Conservation (phyloP, 2,797 vertebrate genomes). For the Orientallactaga sibirica region DNA sequence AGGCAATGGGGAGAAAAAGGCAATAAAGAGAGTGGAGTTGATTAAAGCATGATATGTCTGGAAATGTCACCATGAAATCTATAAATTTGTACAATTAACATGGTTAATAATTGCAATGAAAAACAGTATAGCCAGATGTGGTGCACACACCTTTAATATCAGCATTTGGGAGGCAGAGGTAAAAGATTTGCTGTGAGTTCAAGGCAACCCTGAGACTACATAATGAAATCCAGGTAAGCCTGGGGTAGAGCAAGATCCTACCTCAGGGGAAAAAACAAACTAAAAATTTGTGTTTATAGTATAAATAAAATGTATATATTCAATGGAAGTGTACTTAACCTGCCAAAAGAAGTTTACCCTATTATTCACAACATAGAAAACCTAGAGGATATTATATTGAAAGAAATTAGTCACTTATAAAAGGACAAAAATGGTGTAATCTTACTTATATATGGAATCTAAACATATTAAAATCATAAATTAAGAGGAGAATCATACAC, state of each 20-base stretch:
- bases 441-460: neutral
- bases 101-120: neutral
- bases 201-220: too few relatives aligned
- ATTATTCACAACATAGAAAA: neutral
- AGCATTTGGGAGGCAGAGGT: too few relatives aligned
- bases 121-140: too few relatives aligned
- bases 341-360: neutral
- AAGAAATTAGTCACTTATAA: neutral
- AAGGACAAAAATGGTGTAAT: neutral
- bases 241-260: too few relatives aligned
- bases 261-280: too few relatives aligned
- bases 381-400: neutral
- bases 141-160: too few relatives aligned
- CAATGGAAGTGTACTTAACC: neutral
- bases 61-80: neutral
- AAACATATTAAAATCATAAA: neutral
- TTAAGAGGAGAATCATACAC: neutral
- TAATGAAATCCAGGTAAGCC: too few relatives aligned
- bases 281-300: neutral
- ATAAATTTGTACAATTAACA: neutral
- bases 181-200: too few relatives aligned
- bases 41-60: neutral
- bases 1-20: neutral
- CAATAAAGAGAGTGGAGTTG: neutral
- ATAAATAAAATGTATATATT: neutral